Evolutionary conservation across 2,888 invertebrate species (phyloP).

Genomic region (Macrophya annulata): DNA sequence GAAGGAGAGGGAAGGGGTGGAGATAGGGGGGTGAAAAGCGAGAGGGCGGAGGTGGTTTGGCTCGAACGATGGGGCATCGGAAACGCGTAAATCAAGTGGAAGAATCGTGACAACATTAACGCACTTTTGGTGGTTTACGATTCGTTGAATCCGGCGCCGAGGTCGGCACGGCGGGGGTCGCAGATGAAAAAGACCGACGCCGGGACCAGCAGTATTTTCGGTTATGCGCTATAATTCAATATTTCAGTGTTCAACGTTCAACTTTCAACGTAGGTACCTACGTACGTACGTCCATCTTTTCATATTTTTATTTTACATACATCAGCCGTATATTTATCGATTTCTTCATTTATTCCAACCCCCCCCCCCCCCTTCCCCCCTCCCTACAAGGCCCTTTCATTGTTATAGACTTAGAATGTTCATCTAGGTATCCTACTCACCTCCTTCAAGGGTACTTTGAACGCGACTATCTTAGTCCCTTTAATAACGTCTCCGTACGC

Average conservation of each 20-base stretch:
- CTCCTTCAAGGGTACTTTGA: slow-evolving; percentile 87
- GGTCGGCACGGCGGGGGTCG: slow-evolving; percentile 58
- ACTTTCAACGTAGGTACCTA: background rate
- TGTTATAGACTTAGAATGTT: background rate
- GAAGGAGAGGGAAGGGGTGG: background rate
- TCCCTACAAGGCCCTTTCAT: background rate
- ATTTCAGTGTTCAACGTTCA: slow-evolving; percentile 53
- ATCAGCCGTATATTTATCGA: slow-evolving; percentile 7
- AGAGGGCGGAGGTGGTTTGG: slow-evolving; percentile 48
- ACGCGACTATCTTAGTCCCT: slow-evolving; percentile 87
- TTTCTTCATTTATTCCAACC: slow-evolving; percentile 32
- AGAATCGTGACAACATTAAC: slow-evolving; percentile 59
- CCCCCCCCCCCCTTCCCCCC: background rate
- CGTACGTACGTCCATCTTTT: slow-evolving; percentile 8
- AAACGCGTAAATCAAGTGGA: slow-evolving; percentile 57
- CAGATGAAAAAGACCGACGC: slow-evolving; percentile 60
- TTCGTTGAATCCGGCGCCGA: slow-evolving; percentile 57
- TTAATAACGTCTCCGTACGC: slow-evolving; percentile 84
- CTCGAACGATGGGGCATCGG: slow-evolving; percentile 50
- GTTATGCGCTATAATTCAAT: slow-evolving; percentile 55
- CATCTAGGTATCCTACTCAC: slow-evolving; percentile 74
- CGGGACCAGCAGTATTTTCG: slow-evolving; percentile 51
- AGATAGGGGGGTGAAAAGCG: background rate
- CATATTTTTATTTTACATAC: background rate
- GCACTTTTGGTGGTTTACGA: slow-evolving; percentile 59